Percentiles rank a stretch among this genome's conserved stretches.
phyloP scores from a whole-genome alignment of 2,797 vertebrate species.

The Rousettus madagascariensis region DNA sequence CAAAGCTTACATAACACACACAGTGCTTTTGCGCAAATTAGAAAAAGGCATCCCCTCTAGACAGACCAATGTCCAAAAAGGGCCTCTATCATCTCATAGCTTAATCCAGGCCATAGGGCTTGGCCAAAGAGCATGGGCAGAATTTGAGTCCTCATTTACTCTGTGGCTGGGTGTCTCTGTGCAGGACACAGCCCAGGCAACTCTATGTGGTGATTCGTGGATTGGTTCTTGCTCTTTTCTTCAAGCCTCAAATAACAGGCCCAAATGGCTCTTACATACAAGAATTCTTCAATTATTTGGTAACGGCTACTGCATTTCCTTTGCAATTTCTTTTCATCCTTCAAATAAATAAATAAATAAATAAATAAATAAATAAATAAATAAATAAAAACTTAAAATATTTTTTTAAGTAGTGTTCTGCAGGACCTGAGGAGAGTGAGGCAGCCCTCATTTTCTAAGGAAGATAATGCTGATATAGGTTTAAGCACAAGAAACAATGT shows the following conservation, averaged over 20 bases:
- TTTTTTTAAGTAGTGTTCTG: neutral
- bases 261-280: neutral
- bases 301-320: neutral
- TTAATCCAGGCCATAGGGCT: neutral
- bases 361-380: neutral
- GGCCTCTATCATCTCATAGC: neutral
- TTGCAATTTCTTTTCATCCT: neutral
- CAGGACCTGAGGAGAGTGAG: neutral
- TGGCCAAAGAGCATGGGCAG: neutral
- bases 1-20: neutral
- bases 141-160: neutral
- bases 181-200: neutral
- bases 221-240: neutral
- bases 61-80: neutral
- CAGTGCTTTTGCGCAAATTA: neutral
- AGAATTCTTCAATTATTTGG: constrained; percentile 4
- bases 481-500: neutral
- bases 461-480: neutral
- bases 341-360: neutral
- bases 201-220: neutral
- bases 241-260: neutral
- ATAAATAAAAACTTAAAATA: neutral
- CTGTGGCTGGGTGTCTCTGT: neutral
- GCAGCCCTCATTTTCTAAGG: neutral
- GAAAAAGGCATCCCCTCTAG: neutral